Conservation (phyloP, 1,140 invertebrate genomes). For the Heliconius hermathena region DNA sequence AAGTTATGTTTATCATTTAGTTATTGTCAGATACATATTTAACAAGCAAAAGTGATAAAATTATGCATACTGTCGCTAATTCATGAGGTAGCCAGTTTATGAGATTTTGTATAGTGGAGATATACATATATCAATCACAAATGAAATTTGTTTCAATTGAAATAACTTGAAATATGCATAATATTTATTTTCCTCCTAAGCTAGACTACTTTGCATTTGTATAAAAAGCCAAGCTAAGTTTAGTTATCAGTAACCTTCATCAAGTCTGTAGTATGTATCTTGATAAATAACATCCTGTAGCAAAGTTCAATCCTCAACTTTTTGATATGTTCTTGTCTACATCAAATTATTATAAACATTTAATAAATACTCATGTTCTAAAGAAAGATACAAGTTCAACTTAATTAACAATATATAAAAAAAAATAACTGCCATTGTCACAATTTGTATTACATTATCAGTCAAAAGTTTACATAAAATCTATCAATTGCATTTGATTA, state of each 20-base stretch:
- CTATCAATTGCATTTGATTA: not conserved
- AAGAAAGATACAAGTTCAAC: constrained; percentile 1
- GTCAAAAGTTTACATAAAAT: constrained; percentile 5
- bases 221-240: constrained; percentile 31
- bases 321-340: constrained; percentile 19
- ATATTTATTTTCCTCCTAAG: constrained; percentile 19
- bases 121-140: constrained; percentile 28
- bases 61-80: constrained; percentile 14
- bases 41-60: constrained; percentile 20
- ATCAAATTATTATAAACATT: not conserved
- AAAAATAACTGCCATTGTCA: constrained; percentile 25
- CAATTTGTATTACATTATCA: constrained; percentile 9
- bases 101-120: constrained; percentile 36
- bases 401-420: not conserved
- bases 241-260: constrained; percentile 36
- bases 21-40: constrained; percentile 41
- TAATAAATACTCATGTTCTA: not conserved
- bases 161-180: constrained; percentile 3
- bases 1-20: constrained; percentile 30
- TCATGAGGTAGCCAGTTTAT: constrained; percentile 39
- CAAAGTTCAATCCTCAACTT: constrained; percentile 4
- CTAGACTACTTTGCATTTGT: constrained; percentile 41
- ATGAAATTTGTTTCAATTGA: not conserved
- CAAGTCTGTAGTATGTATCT: constrained; percentile 19
- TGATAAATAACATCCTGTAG: constrained; percentile 24